Evolutionary conservation across 2,888 invertebrate species (phyloP).

Genomic region (Temnothorax ravouxi): DNA sequence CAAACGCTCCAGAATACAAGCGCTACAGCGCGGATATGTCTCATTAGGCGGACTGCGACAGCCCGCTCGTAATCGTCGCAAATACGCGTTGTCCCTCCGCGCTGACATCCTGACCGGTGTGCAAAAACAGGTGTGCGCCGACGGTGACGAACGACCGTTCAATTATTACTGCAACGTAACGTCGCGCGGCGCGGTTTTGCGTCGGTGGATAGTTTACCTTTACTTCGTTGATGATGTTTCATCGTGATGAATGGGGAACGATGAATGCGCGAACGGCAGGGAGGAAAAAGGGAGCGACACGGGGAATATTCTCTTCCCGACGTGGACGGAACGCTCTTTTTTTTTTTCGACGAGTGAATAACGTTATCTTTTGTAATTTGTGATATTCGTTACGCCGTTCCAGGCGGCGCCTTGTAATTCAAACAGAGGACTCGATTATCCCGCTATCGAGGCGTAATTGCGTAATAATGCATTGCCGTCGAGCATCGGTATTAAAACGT

Average conservation of each 20-base stretch:
- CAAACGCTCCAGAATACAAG: neutral
- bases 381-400: conserved; percentile 55
- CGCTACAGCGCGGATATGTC: neutral
- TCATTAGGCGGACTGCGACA: conserved; percentile 35
- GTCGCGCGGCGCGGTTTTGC: conserved; percentile 21
- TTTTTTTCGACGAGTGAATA: conserved; percentile 50
- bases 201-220: conserved; percentile 29
- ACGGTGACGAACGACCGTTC: conserved; percentile 43
- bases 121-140: conserved; percentile 19
- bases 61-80: conserved; percentile 2
- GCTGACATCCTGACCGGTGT: conserved; percentile 23
- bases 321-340: conserved; percentile 1
- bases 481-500: conserved; percentile 55
- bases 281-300: conserved; percentile 5
- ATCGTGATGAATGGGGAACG: conserved; percentile 42
- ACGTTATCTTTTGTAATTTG: conserved; percentile 58
- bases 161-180: conserved; percentile 37
- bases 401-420: conserved; percentile 34
- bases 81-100: conserved; percentile 32
- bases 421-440: conserved; percentile 56
- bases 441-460: conserved; percentile 60
- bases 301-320: conserved; percentile 4
- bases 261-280: conserved; percentile 26
- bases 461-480: conserved; percentile 57
- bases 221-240: conserved; percentile 49